These are phyloP conservation scores for Chalcis sispes DNA, from an alignment of 2,888 invertebrate species.

Conservation along the genomic window DNA sequence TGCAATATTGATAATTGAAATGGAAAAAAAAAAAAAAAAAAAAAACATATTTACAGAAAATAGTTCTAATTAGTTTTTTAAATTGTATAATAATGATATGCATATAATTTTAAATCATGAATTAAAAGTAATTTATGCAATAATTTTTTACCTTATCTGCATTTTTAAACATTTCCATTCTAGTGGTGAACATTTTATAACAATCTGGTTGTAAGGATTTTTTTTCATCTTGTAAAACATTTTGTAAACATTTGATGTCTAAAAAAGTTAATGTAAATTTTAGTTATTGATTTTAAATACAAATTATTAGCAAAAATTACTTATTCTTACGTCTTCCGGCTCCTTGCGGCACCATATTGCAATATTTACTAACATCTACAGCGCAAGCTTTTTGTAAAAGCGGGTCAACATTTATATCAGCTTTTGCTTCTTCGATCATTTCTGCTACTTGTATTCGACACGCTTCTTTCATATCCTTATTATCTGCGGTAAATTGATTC, in stretches of 20 bases:
- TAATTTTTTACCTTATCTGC: constrained; percentile 82
- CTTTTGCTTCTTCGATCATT: constrained; percentile 91
- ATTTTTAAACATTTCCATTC: constrained; percentile 94
- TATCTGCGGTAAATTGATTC: constrained; percentile 80
- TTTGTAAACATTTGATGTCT: constrained; percentile 88
- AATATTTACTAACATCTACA: constrained; percentile 88
- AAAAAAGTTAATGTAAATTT: constrained; percentile 25
- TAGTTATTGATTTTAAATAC: background rate
- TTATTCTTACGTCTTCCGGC: constrained; percentile 89
- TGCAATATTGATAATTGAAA: too few relatives aligned
- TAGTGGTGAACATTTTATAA: constrained; percentile 85
- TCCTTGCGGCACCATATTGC: constrained; percentile 88
- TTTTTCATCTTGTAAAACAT: constrained; percentile 82
- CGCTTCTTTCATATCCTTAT: constrained; percentile 84
- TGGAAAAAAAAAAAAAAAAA: too few relatives aligned
- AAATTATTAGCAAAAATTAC: background rate
- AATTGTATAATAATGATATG: too few relatives aligned
- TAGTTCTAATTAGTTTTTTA: too few relatives aligned
- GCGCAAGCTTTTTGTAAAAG: constrained; percentile 92
- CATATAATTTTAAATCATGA: too few relatives aligned
- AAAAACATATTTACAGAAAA: too few relatives aligned
- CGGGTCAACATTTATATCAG: constrained; percentile 97
- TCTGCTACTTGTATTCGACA: constrained; percentile 92
- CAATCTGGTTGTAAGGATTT: constrained; percentile 87
- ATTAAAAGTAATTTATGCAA: too few relatives aligned